Conservation (phyloP, 2,113 vertebrate genomes). For the Ovibos moschatus region DNA sequence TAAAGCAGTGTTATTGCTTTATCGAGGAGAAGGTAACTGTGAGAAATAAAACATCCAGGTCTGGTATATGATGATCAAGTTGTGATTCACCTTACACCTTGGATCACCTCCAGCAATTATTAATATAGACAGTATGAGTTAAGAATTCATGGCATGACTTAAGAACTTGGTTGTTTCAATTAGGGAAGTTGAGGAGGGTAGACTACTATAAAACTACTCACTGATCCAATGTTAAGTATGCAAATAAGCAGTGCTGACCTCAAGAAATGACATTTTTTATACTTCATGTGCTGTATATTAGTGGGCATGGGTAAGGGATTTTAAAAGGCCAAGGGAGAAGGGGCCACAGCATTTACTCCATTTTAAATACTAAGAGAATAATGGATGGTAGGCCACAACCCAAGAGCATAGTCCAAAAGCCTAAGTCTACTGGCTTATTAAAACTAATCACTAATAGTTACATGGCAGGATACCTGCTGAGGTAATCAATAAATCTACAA, state of each 20-base stretch:
- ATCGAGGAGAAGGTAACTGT: slow-evolving; percentile 59
- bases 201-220: slow-evolving; percentile 56
- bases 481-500: slow-evolving; percentile 65
- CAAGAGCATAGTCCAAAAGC: slow-evolving; percentile 65
- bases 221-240: background rate
- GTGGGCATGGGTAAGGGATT: background rate
- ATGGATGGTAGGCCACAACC: slow-evolving; percentile 32
- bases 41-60: slow-evolving; percentile 59
- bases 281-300: background rate
- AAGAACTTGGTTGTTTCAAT: background rate
- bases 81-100: background rate
- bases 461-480: slow-evolving; percentile 77
- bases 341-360: background rate
- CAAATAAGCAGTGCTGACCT: slow-evolving; percentile 9
- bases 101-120: slow-evolving; percentile 21
- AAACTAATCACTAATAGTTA: slow-evolving; percentile 63
- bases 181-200: slow-evolving; percentile 1
- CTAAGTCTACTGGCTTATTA: slow-evolving; percentile 55
- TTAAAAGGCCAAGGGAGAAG: background rate
- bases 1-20: slow-evolving; percentile 85
- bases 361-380: slow-evolving; percentile 47
- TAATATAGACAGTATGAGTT: background rate
- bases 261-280: slow-evolving; percentile 11
- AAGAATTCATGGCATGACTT: background rate
- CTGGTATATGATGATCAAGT: background rate